These are phyloP conservation scores for Acropora yongei DNA, from an alignment of 64 coral and sea anemone genomes.

Conservation along the genomic window DNA sequence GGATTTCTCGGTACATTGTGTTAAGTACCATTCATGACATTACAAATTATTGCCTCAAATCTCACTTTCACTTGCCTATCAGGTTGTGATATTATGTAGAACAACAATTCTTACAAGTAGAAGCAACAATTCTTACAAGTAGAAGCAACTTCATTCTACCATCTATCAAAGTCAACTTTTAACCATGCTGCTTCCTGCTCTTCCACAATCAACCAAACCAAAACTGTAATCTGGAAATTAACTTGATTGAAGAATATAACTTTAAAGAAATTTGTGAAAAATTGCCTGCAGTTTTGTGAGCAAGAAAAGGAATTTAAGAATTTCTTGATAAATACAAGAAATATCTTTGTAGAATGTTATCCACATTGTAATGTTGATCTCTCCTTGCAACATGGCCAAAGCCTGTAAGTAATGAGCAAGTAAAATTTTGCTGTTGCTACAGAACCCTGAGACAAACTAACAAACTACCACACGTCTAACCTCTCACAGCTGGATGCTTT, in stretches of 20 bases:
- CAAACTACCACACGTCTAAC: too few relatives aligned
- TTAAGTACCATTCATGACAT: too few relatives aligned
- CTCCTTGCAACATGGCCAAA: conserved; percentile 65
- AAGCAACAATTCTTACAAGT: too few relatives aligned
- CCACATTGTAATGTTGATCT: conserved; percentile 56
- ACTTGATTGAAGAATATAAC: background rate
- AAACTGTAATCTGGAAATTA: conserved; percentile 25
- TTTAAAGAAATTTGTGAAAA: conserved; percentile 43
- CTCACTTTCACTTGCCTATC: too few relatives aligned
- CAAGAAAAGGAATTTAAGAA: background rate
- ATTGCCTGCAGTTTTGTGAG: background rate
- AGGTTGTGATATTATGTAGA: too few relatives aligned
- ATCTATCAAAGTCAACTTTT: conserved; percentile 96
- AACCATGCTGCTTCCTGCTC: conserved; percentile 90
- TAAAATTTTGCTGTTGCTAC: too few relatives aligned
- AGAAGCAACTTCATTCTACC: conserved; percentile 90
- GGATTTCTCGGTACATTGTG: too few relatives aligned
- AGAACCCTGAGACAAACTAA: too few relatives aligned
- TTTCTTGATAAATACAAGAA: background rate
- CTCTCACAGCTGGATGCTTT: too few relatives aligned
- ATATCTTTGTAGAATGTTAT: conserved; percentile 45
- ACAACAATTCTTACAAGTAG: too few relatives aligned
- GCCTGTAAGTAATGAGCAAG: background rate
- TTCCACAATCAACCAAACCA: conserved; percentile 86
- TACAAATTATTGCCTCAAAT: too few relatives aligned